Base-by-base conservation (phyloP, 2,888 invertebrate genomes). In the Elegia similella region DNA sequence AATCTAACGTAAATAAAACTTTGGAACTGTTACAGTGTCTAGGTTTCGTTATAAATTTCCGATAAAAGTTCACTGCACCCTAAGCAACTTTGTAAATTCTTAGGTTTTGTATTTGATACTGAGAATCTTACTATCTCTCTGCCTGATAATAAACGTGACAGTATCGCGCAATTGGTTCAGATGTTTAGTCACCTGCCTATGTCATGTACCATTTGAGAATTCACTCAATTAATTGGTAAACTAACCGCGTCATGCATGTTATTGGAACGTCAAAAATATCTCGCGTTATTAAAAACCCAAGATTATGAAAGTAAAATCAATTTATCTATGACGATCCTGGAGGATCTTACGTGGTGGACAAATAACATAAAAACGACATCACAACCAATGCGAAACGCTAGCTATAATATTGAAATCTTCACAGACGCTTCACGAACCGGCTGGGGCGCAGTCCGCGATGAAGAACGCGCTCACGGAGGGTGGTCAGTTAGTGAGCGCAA, bases 241-340 rank as follows among this genome's bases (percentile, higher is more conserved):
- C n/a, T n/a, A n/a, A n/a, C n/a, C n/a, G n/a, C n/a, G n/a, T n/a
- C n/a, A n/a, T n/a, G n/a, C n/a, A 59, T 57, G 32, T 44, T 17
- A 15, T 42, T 59, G 10, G 56, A 59, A 57, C 42, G 59, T 2
- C 34, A 52, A 54, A 59, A 59, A 12, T 56, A 42, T 16, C 30
- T 57, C n/a, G 43, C 54, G 6, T 15, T 57, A n/a, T 13, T 42
- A 12, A 23, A 50, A 47, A 13, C 43, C 13, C 15, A 52, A n/a
- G 1, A 43, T 55, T 58, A 55, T 12, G 55, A 55, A 13, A 10
- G 29, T 15, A 58, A 55, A 30, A 55, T 58, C 10, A 44, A 7
- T n/a, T 46, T 55, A 44, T 30, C 53, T 15, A 48, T 7, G 5
- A 15, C 10, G n/a, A 55, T 58, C 34, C 54, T 58, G 12, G 29